Base-by-base conservation (phyloP, 1,140 invertebrate genomes). In the Harpegnathos saltator region DNA sequence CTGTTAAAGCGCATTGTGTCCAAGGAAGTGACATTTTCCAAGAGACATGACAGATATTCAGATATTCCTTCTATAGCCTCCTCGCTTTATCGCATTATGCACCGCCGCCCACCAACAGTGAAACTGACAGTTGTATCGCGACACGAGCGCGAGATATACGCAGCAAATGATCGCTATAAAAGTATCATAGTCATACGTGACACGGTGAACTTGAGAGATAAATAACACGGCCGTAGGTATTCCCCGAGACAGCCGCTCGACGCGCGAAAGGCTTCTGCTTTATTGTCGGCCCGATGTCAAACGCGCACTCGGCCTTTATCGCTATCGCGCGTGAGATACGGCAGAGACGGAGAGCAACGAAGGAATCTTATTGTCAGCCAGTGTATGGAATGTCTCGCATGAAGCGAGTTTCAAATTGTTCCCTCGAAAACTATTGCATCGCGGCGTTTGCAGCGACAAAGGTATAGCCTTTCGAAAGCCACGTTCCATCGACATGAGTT, bases 111-210 rank as follows among this genome's bases (percentile, higher is more conserved):
- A 59, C 75, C 17, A 24, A 3, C 9, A 22, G 33, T 19, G 52
- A 56, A n/a, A 80, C 52, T 48, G 65, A 69, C 75, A 71, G 65
- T 48, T 59, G 65, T 48, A 58, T 3, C 24, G 54, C 52, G 75
- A 78, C 50, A 56, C 29, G 50, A 68, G 63, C 52, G 17, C 3
- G 9, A 11, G 38, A 11, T 44, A 58, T 48, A 58, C 44, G 22
- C 22, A 48, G n/a, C 17, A 58, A 80, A 80, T 48, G n/a, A 71
- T 56, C n/a, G 11, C 65, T 80, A 80, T 58, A 69, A 71, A 71
- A 58, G n/a, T 69, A 80, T 48, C 17, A 58, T 56, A 33, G 1
- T 1, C 29, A 5, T n/a, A 58, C 33, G 52, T 24, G 33, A 24
- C 52, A 44, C 12, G 52, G 14, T 80, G 69, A 80, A 71, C 52